Conservation (phyloP, 2,113 vertebrate genomes). For the Conger conger region DNA sequence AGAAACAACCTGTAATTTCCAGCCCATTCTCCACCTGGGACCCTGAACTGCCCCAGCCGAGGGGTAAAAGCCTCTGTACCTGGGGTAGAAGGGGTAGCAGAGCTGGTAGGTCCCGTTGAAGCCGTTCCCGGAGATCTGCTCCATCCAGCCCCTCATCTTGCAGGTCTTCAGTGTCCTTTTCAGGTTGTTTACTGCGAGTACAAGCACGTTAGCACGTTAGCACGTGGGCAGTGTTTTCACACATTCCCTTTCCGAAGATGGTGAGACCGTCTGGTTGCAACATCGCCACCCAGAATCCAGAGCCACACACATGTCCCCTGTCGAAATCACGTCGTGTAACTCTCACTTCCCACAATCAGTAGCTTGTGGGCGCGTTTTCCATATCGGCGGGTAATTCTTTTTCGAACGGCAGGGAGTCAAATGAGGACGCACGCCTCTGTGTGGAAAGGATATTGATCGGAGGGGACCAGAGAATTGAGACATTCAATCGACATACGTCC, state of each 20-base stretch:
- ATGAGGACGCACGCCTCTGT: too few relatives aligned
- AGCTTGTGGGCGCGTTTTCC: too few relatives aligned
- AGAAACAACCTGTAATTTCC: not conserved
- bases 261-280: not conserved
- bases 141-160: conserved; percentile 97
- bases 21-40: not conserved
- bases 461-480: too few relatives aligned
- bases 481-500: too few relatives aligned
- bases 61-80: conserved; percentile 62
- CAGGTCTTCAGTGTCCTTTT: conserved; percentile 93
- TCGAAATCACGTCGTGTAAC: too few relatives aligned
- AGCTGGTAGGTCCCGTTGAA: conserved; percentile 95
- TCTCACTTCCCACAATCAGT: too few relatives aligned
- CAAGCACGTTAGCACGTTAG: not conserved
- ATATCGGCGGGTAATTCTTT: too few relatives aligned
- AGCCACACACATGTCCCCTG: too few relatives aligned
- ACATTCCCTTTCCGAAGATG: not conserved
- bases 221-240: not conserved
- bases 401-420: too few relatives aligned
- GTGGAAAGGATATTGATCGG: too few relatives aligned
- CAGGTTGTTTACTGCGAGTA: conserved; percentile 78
- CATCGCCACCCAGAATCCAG: not conserved
- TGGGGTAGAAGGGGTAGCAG: conserved; percentile 93
- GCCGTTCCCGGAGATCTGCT: conserved; percentile 95
- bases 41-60: not conserved